Evolutionary conservation across 2,888 invertebrate genomes (phyloP), one percentile per base, ranked within the genome.

Genomic region (Diogma glabrata): DNA sequence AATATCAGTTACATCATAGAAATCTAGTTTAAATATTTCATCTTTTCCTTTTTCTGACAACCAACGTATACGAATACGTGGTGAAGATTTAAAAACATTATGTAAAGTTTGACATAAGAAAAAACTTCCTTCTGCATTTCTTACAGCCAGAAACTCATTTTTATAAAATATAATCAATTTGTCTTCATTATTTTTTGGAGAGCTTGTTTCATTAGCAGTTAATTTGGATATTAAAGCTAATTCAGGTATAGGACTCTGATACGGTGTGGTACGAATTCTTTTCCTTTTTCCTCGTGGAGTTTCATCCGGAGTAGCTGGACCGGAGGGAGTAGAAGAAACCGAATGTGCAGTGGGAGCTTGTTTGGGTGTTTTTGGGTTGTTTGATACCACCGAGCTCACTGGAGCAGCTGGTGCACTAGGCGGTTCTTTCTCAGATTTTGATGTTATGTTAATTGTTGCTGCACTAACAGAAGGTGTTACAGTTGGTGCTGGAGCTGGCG

Each of bases 21-120:
- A 93, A 71, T 92, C 92, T 1, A 90, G 87, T 54, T 84, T 84
- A 72, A 89, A 92, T 55, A 78, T 77, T 1, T 70, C 66, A 22
- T 74, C 62, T 14, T 57, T 57, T 26, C 61, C 58, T 50, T 73
- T 68, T 65, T 87, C 85, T 0, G 88, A 87, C 49, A 92, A 72
- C 93, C 93, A 93, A 63, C 90, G 84, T 60, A 93, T 92, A 63
- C 84, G 84, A 64, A 92, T 90, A 66, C 84, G 84, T 53, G 84
- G 79, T 26, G 89, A 87, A 47, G 82, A 82, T 64, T 86, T 86
- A 70, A 88, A 90, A 53, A 93, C 87, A 68, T 93, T 92, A 72
- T 92, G 91, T 71, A 87, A 80, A 1, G 90, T 81, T 68, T 92
- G 90, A 67, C 93, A 93, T 53, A 93, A 79, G 67, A 85, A 89